These are phyloP conservation scores for Carollia perspicillata DNA, from an alignment of 2,113 vertebrate genomes.

Conservation along the genomic window DNA sequence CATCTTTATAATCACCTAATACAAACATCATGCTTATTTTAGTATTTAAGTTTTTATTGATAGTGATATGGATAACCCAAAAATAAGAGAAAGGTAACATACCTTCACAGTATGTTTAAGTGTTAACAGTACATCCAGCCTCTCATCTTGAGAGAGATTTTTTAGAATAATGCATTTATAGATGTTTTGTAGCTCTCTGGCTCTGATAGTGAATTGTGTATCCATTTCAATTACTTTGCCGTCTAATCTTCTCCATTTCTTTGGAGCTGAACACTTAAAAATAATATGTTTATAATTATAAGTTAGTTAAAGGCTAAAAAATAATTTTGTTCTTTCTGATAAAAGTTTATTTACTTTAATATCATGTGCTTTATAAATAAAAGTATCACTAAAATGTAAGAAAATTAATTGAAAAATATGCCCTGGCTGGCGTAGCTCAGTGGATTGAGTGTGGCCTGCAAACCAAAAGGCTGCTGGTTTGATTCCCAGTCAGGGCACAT, in stretches of 20 bases:
- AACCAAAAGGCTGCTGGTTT: too few species aligned
- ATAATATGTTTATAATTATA: conserved; percentile 56
- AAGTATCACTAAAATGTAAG: conserved; percentile 25
- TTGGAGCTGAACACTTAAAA: conserved; percentile 88
- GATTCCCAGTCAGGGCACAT: too few species aligned
- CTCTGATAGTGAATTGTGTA: conserved; percentile 85
- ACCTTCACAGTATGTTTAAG: conserved; percentile 91
- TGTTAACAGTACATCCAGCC: conserved; percentile 83
- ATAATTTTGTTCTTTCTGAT: not conserved
- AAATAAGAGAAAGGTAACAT: conserved; percentile 53
- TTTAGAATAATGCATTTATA: conserved; percentile 82
- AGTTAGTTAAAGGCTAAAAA: conserved; percentile 21
- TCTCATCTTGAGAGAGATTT: conserved; percentile 82
- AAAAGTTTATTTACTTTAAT: conserved; percentile 13
- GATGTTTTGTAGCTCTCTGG: conserved; percentile 88
- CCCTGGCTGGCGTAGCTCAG: too few species aligned
- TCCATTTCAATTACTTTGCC: conserved; percentile 88
- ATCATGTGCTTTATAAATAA: not conserved
- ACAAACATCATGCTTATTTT: not conserved
- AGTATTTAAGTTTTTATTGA: not conserved
- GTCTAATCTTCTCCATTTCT: conserved; percentile 84
- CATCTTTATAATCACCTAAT: not conserved
- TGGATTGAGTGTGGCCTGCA: too few species aligned
- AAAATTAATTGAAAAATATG: not conserved
- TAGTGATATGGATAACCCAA: not conserved